Base-by-base conservation (phyloP, 2,797 vertebrate genomes). In the Pseudochaenichthys georgianus region DNA sequence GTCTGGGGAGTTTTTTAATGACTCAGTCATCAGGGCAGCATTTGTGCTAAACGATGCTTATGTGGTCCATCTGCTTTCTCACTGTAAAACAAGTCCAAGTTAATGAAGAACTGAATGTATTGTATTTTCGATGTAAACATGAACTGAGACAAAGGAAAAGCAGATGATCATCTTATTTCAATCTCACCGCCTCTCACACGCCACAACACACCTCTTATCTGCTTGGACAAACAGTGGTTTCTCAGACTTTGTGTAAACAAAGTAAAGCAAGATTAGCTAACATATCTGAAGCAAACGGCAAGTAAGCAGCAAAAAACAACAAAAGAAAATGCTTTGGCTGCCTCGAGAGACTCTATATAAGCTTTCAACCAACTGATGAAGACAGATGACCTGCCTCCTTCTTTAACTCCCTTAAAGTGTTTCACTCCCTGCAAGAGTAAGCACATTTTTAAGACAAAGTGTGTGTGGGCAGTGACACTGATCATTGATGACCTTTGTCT, bases 1-100 rank as follows among this genome's bases (percentile, higher is more conserved):
- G 65, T 84, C 70, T 73, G 75, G 78, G 54, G 83, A 73, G 69
- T 72, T 66, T 85, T 87, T 89, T 78, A 87, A 90, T 84, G 80
- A 87, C 12, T 64, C 77, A 84, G 70, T 83, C 73, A 87, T 82
- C 43, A 19, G 38, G 75, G 73, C 83, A 65, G 50, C 70, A 81
- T 73, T 64, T 77, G 75, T 31, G 48, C 70, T 83, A 82, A 88
- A 88, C 5, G 70, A 78, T 64, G 50, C 82, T 82, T 63, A 89
- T 83, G 85, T 89, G 86, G 82, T 72, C 48, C 54, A 80, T 88
- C 82, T 87, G 82, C 50, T 77, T 3, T 23, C 47, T 66, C n/a
- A 52, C 31, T 65, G 55, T 41, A 23, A 74, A 85, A 64, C 63
- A 69, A 2, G 0, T 64, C n/a, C 19, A 70, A 15, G 23, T 59